These are phyloP conservation scores for Manis crassicaudata DNA, from an alignment of 2,797 vertebrate species.

Conservation along the genomic window DNA sequence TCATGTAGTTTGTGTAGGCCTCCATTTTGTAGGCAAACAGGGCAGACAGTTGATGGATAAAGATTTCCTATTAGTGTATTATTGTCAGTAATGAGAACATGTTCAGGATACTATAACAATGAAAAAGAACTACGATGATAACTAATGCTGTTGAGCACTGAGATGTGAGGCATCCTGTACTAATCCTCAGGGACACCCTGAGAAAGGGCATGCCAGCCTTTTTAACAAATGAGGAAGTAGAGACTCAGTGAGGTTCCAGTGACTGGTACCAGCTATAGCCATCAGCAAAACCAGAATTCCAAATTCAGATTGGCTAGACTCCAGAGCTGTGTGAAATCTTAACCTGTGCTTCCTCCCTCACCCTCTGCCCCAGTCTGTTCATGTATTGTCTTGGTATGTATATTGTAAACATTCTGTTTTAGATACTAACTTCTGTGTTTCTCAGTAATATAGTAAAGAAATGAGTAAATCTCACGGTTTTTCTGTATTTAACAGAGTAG, in stretches of 20 bases:
- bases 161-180: not conserved
- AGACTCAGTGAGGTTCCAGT: not conserved
- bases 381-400: not conserved
- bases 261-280: not conserved
- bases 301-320: not conserved
- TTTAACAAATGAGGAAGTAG: not conserved
- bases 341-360: not conserved
- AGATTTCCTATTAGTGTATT: slow-evolving; percentile 37
- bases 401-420: slow-evolving; percentile 21
- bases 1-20: not conserved
- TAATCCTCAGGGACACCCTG: not conserved
- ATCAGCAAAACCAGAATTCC: not conserved
- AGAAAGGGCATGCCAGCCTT: not conserved
- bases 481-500: not conserved
- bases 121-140: not conserved
- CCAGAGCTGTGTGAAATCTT: not conserved
- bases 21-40: slow-evolving; percentile 51
- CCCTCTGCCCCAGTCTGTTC: too few species aligned
- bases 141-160: not conserved
- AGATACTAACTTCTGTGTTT: not conserved
- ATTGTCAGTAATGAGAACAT: slow-evolving; percentile 26
- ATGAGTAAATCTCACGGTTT: not conserved
- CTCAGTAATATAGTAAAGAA: not conserved
- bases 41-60: slow-evolving; percentile 1
- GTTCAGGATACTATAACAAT: not conserved